Percentiles rank a stretch among this genome's conserved stretches.
phyloP scores from a whole-genome alignment of 2,797 vertebrate species.

The Sebastes miniatus region DNA sequence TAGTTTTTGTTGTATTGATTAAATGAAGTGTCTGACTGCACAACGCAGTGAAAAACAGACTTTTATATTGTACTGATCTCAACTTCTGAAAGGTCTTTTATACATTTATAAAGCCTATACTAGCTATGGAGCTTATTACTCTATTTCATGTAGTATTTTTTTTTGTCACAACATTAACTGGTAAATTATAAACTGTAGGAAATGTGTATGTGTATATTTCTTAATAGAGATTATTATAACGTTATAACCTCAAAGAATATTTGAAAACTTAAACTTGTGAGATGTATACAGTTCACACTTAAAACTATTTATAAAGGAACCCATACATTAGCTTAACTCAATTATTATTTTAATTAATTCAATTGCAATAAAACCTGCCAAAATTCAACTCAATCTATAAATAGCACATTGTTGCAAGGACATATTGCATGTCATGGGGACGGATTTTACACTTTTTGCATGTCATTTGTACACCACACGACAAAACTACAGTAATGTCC shows the following conservation, averaged over 20 bases:
- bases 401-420: too few species aligned
- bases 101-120: not conserved
- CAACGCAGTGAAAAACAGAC: not conserved
- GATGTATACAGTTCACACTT: not conserved
- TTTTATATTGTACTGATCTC: not conserved
- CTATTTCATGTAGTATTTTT: not conserved
- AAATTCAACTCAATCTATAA: not conserved
- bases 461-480: too few species aligned
- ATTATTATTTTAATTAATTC: too few species aligned
- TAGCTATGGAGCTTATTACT: not conserved
- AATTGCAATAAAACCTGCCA: not conserved
- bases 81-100: not conserved
- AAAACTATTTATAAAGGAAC: not conserved
- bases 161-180: not conserved
- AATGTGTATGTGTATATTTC: not conserved
- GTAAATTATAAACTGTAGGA: too few species aligned
- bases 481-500: too few species aligned
- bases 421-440: too few species aligned
- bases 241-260: constrained; percentile 4
- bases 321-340: not conserved
- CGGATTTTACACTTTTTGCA: too few species aligned
- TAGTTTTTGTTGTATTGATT: not conserved
- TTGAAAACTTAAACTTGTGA: not conserved
- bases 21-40: not conserved
- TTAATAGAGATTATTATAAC: constrained; percentile 1